Percentiles rank a stretch among this genome's conserved stretches.
phyloP scores from a whole-genome alignment of 1,140 invertebrate genomes.

The Augochlora pura region DNA sequence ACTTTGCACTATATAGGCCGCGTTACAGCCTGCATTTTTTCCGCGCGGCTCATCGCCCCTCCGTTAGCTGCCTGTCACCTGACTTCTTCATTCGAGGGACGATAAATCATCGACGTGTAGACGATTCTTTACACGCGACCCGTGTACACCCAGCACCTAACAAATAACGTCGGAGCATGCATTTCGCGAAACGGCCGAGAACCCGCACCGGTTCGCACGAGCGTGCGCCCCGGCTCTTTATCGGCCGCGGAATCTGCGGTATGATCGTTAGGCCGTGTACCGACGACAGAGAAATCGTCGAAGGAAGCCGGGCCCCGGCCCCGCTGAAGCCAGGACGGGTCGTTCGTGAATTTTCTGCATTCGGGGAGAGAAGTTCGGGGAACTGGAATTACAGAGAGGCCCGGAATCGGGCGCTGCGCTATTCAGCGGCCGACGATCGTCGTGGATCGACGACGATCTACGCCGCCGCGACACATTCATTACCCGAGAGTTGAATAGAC shows the following conservation, averaged over 20 bases:
- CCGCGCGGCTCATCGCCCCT: constrained; percentile 9
- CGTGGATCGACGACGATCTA: constrained; percentile 19
- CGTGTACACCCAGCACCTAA: constrained; percentile 35
- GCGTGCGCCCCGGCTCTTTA: constrained; percentile 22
- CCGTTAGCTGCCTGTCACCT: constrained; percentile 23
- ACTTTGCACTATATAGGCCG: constrained; percentile 26
- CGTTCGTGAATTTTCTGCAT: neutral
- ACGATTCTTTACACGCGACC: constrained; percentile 47
- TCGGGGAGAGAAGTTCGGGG: neutral
- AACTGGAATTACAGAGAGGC: neutral
- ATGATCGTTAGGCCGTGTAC: constrained; percentile 41
- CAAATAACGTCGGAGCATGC: constrained; percentile 55
- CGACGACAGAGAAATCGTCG: constrained; percentile 9
- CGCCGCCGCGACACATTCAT: constrained; percentile 63
- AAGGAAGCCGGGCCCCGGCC: constrained; percentile 1
- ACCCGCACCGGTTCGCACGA: neutral
- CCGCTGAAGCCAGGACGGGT: neutral
- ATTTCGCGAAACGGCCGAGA: constrained; percentile 23
- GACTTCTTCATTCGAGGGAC: constrained; percentile 50
- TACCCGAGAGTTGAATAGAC: constrained; percentile 60
- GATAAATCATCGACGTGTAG: constrained; percentile 55
- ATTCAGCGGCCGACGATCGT: constrained; percentile 50
- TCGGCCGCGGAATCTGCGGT: constrained; percentile 47
- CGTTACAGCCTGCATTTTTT: constrained; percentile 27
- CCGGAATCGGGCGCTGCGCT: neutral